These are phyloP conservation scores for Galago senegalensis DNA, from an alignment of 2,797 vertebrate genomes.

Conservation along the genomic window DNA sequence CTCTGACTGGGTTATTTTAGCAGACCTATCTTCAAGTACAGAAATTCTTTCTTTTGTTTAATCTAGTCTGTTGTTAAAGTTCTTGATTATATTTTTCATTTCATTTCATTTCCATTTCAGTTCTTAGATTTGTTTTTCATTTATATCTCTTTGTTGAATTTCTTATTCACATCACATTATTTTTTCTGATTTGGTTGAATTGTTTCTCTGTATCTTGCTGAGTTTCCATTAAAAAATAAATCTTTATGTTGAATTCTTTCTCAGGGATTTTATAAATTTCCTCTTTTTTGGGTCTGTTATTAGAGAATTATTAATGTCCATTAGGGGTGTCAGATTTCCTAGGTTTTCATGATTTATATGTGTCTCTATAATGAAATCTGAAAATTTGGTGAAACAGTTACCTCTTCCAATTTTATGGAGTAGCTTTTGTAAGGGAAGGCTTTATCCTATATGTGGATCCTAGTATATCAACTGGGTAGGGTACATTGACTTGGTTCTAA, in stretches of 20 bases:
- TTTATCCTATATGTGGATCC: not conserved
- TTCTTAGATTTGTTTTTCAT: not conserved
- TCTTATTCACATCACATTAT: not conserved
- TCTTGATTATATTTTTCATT: not conserved
- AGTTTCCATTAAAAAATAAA: not conserved
- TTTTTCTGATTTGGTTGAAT: not conserved
- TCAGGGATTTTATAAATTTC: not conserved
- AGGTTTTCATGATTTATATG: not conserved
- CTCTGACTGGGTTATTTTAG: not conserved
- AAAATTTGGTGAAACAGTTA: not conserved
- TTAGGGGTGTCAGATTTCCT: not conserved
- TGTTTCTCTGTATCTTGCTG: not conserved
- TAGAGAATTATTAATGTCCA: not conserved
- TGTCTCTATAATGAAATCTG: not conserved
- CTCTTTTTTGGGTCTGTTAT: not conserved
- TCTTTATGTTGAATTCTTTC: not conserved
- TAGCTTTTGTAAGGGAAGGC: not conserved
- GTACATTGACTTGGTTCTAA: not conserved
- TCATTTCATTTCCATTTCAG: not conserved
- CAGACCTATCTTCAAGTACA: not conserved
- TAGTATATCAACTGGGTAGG: not conserved
- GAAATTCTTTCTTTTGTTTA: not conserved
- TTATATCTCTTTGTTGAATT: not conserved
- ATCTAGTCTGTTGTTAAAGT: not conserved
- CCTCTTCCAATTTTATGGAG: not conserved